Evolutionary conservation across 2,888 invertebrate genomes (phyloP).

Genomic region (Oxycera nigricornis): DNA sequence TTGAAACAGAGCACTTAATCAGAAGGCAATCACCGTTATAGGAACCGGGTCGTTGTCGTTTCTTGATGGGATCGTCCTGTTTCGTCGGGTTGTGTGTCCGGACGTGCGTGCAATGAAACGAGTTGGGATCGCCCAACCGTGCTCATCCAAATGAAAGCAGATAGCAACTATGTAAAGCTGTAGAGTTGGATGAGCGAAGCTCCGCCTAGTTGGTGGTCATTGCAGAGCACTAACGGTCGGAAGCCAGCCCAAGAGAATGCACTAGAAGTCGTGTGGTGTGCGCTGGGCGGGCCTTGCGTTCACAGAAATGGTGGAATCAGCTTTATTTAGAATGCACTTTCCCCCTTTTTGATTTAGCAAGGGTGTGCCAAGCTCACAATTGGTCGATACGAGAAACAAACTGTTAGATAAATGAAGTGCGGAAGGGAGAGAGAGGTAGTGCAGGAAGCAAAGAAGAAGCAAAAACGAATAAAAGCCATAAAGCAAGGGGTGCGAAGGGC

Average conservation of each 20-base stretch:
- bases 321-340: constrained; percentile 1
- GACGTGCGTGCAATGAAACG: not conserved
- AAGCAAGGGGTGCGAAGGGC: not conserved
- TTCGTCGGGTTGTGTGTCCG: not conserved
- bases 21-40: constrained; percentile 33
- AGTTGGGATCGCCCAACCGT: constrained; percentile 30
- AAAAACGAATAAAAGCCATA: not conserved
- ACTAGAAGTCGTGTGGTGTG: not conserved
- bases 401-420: not conserved
- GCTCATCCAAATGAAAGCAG: constrained; percentile 38
- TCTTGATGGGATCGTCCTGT: constrained; percentile 9
- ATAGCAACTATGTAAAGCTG: constrained; percentile 15
- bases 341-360: not conserved
- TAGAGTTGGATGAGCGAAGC: too few relatives aligned
- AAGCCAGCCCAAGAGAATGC: constrained; percentile 16
- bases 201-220: constrained; percentile 1
- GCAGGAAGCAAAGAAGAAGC: not conserved
- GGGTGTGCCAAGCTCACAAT: constrained; percentile 25
- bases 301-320: constrained; percentile 23
- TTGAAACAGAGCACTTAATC: constrained; percentile 31
- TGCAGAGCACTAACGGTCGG: not conserved
- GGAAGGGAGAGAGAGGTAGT: not conserved
- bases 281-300: not conserved
- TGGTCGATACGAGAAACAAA: constrained; percentile 30
- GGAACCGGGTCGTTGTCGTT: constrained; percentile 8